Evolutionary conservation across 1,140 invertebrate species (phyloP), one percentile per base, ranked within the genome.

Genomic region (Drosophila sulfurigaster): DNA sequence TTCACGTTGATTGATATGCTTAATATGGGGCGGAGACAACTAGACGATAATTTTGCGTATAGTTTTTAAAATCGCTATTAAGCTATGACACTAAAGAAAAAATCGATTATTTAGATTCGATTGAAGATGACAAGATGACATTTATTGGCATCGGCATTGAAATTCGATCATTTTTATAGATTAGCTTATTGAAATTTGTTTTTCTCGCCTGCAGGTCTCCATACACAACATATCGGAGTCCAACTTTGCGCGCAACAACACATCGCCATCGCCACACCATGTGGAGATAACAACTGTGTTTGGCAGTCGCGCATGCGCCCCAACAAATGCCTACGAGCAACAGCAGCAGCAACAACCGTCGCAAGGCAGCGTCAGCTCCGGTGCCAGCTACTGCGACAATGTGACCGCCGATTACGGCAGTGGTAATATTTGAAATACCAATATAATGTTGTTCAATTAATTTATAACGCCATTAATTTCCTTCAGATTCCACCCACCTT

Each of bases 181-280:
- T 43, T n/a, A 2, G 7, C 48, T 20, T 46, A 46, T 45, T 46
- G 20, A n/a, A 4, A 16, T 25, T 20, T 5, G 11, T 20, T 5
- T 5, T 16, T 38, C 15, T 62, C 45, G 1, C 46, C 75, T 25
- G 4, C 57, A 93, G 92, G 92, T 94, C n/a, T 94, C 94, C 3
- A 94, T 94, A 79, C 94, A 94, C 48, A 94, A 94, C 75, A 93
- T 94, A 15, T 93, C 93, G 1, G 94, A 94, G 56, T 94, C 94
- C 5, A 94, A 94, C 79, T 94, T 93, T 67, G 93, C 78, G 64
- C 89, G 91, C 48, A 92, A 83, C 79, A 81, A 90, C 28, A 93
- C 81, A 93, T 93, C 75, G 7, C 87, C 91, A 28, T 76, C 92
- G 81, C 57, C 93, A 91, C 88, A 92, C 68, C 91, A 83, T 68